Evolutionary conservation across 2,888 invertebrate genomes (phyloP).

Genomic region (Octodonta nipae): DNA sequence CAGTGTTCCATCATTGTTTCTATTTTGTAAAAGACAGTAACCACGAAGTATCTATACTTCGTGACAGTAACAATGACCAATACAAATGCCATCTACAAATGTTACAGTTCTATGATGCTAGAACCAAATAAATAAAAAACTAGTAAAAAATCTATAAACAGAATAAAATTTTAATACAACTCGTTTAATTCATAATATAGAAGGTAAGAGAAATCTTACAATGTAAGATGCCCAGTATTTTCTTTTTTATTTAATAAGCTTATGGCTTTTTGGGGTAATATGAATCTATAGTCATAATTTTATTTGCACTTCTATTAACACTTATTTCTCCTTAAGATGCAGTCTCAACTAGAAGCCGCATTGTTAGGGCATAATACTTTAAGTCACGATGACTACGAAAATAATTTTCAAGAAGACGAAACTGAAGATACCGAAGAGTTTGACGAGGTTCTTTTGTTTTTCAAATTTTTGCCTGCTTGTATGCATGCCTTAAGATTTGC

Average conservation of each 20-base stretch:
- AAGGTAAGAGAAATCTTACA: too few relatives aligned
- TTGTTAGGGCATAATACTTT: slow-evolving; percentile 34
- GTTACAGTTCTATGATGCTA: too few relatives aligned
- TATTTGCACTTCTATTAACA: slow-evolving; percentile 11
- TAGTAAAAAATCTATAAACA: too few relatives aligned
- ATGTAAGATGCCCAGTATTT: slow-evolving; percentile 9
- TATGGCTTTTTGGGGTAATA: slow-evolving; percentile 16
- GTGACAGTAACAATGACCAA: too few relatives aligned
- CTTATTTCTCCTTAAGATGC: slow-evolving; percentile 27
- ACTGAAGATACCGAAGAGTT: slow-evolving; percentile 44
- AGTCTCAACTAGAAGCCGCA: slow-evolving; percentile 37
- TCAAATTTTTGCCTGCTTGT: slow-evolving; percentile 1
- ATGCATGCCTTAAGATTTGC: background rate
- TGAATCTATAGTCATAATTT: slow-evolving; percentile 11
- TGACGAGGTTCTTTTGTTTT: slow-evolving; percentile 37
- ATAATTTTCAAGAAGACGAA: slow-evolving; percentile 41
- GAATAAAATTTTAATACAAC: too few relatives aligned
- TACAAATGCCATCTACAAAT: too few relatives aligned
- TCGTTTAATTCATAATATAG: too few relatives aligned
- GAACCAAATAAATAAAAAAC: too few relatives aligned
- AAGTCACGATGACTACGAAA: slow-evolving; percentile 32
- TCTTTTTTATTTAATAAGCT: slow-evolving; percentile 13
- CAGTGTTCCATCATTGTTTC: too few relatives aligned
- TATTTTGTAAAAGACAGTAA: too few relatives aligned
- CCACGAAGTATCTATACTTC: too few relatives aligned